Percentiles rank a stretch among this genome's conserved stretches.
Conservation (phyloP, 1,140 invertebrate genomes). For the Scaptomyza pallida region DNA sequence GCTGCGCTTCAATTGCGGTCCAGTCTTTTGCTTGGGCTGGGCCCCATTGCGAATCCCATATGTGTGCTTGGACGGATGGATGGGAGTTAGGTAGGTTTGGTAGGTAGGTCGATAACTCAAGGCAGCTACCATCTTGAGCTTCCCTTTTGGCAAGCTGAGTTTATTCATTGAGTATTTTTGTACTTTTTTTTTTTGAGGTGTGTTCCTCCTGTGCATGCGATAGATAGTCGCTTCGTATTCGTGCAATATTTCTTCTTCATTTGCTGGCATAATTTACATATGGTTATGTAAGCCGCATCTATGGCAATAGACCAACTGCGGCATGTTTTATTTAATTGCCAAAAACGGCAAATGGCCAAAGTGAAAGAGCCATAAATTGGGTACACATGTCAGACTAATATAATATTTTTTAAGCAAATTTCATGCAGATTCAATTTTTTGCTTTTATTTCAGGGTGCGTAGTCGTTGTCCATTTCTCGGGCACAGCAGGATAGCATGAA, state of each 20-base stretch:
- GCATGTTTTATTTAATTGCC: slow-evolving; percentile 81
- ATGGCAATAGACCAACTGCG: slow-evolving; percentile 57
- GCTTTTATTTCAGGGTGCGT: slow-evolving; percentile 17
- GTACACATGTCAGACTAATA: slow-evolving; percentile 59
- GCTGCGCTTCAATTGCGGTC: slow-evolving; percentile 73
- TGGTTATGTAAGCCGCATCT: slow-evolving; percentile 68
- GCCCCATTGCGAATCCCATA: slow-evolving; percentile 21
- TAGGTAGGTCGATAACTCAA: slow-evolving; percentile 11
- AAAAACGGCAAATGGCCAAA: slow-evolving; percentile 48
- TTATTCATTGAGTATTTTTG: not conserved
- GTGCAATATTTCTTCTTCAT: slow-evolving; percentile 79
- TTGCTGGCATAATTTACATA: slow-evolving; percentile 76
- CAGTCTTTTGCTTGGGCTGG: slow-evolving; percentile 49
- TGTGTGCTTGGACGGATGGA: slow-evolving; percentile 2
- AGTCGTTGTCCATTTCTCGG: slow-evolving; percentile 13
- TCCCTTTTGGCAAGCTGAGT: slow-evolving; percentile 32
- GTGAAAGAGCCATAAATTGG: slow-evolving; percentile 46
- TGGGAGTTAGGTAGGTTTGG: not conserved
- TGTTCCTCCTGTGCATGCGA: slow-evolving; percentile 61
- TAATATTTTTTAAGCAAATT: slow-evolving; percentile 36
- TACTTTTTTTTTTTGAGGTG: slow-evolving; percentile 72
- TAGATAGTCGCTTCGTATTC: slow-evolving; percentile 28
- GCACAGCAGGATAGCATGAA: slow-evolving; percentile 28
- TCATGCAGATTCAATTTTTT: slow-evolving; percentile 16
- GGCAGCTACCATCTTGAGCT: slow-evolving; percentile 32